Evolutionary conservation across 1,140 invertebrate genomes (phyloP), one percentile per base, ranked within the genome.

Genomic region (Micrasema longulum): DNA sequence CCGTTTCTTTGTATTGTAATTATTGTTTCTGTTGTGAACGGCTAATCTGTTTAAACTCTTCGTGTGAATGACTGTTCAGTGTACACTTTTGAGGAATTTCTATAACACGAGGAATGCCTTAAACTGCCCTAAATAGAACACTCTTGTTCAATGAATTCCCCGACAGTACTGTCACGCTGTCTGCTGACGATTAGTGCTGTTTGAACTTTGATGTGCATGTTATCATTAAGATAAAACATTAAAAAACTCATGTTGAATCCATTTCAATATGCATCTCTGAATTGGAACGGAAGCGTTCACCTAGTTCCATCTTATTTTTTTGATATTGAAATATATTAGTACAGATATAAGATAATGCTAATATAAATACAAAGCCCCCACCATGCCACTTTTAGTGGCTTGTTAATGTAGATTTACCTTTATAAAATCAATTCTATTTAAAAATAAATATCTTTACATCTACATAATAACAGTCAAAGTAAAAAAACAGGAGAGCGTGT

Each of bases 21-120:
- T 48, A 22, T 20, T 48, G 45, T 43, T 43, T 43, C n/a, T 43
- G 18, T 48, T 53, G 10, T 53, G 50, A 0, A 22, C n/a, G 14
- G 26, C 23, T 53, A 26, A 26, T 26, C 10, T 53, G 23, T 26
- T 26, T 31, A 31, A 11, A 53, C 20, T 22, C 14, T 14, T 41
- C 14, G 31, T 38, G 23, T 36, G 20, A 60, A 38, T 60, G 55
- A 31, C 35, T 38, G 9, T 38, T n/a, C 35, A 11, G 35, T 41
- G 35, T 60, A 41, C 55, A 60, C 35, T 60, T 53, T 41, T 16
- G 16, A 41, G 55, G 55, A 60, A 60, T 60, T 16, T 31, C 3
- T 31, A 31, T 31, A 31, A 31, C 26, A 4, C 26, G 26, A 31
- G 26, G 26, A 31, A 31, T 31, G 2, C 7, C 26, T 31, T 31